These are phyloP conservation scores for Trichonephila clavata DNA, from an alignment of 1,140 invertebrate genomes.

Conservation along the genomic window DNA sequence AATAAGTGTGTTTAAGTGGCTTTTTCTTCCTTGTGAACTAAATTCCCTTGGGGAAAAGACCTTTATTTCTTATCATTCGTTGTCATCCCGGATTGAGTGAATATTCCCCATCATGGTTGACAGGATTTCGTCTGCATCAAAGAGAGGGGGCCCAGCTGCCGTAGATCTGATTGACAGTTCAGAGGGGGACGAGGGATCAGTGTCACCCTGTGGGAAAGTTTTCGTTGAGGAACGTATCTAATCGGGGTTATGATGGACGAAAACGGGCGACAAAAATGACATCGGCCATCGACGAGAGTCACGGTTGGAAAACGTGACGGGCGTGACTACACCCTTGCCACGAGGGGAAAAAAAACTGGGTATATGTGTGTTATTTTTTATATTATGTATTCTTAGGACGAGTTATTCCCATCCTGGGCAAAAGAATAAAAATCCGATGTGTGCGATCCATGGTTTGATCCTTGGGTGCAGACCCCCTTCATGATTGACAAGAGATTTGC, in stretches of 20 bases:
- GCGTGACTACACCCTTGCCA: slow-evolving; percentile 51
- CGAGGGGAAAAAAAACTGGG: background rate
- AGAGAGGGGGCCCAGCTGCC: slow-evolving; percentile 48
- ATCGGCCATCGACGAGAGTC: slow-evolving; percentile 46
- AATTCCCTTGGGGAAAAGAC: background rate
- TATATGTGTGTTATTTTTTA: background rate
- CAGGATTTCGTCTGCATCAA: slow-evolving; percentile 19
- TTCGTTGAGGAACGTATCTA: slow-evolving; percentile 64
- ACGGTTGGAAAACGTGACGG: slow-evolving; percentile 55
- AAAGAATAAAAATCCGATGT: slow-evolving; percentile 2
- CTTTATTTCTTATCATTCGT: slow-evolving; percentile 42
- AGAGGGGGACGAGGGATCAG: slow-evolving; percentile 51
- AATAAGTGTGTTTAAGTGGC: no score
- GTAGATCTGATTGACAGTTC: slow-evolving; percentile 57
- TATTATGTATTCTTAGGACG: background rate
- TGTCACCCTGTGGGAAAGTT: slow-evolving; percentile 69
- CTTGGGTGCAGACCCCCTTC: slow-evolving; percentile 1
- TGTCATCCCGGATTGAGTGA: slow-evolving; percentile 61
- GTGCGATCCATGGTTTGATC: slow-evolving; percentile 29
- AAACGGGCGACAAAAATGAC: slow-evolving; percentile 69
- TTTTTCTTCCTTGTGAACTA: background rate
- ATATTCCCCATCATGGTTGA: slow-evolving; percentile 50
- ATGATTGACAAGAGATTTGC: slow-evolving; percentile 65
- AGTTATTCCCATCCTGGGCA: background rate
- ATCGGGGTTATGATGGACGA: slow-evolving; percentile 70